Evolutionary conservation across 2,888 invertebrate species (phyloP), one percentile per base, ranked within the genome.

Genomic region (Thalpophila matura): DNA sequence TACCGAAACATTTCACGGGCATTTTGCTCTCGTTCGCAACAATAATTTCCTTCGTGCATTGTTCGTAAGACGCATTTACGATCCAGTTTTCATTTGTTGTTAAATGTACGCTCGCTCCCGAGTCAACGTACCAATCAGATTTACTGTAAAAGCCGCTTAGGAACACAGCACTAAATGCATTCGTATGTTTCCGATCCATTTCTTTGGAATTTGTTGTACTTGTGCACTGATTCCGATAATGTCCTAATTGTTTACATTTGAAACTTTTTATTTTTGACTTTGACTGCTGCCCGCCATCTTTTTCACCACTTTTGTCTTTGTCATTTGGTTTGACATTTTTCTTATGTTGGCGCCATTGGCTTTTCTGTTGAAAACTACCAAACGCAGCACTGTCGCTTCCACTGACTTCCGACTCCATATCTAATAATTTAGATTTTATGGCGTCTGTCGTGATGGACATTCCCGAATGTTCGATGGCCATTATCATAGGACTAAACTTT

Each of bases 51-150:
- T 60, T n/a, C n/a, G n/a, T 50, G 7, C 29, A 3, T 6, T 18
- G 26, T 0, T 46, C 33, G 7, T 16, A 12, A 0, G 55, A 49
- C 0, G 20, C 38, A 56, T 74, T 60, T 29, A 27, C 4, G 0
- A 75, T 24, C 47, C 56, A 63, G 24, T 35, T 0, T 54, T 56
- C 12, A 16, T 53, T 56, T 3, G 58, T 10, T 4, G 61, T 62
- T 10, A 67, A 18, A 22, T 61, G 66, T 5, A 5, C 26, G 18
- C 65, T 63, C 0, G 63, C 60, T 1, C 63, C 57, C 0, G 59
- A 69, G 26, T 81, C 77, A 1, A 79, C 31, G 42, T 78, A 79
- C 74, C 71, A 78, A n/a, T 75, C 74, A 1, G n/a, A 33, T 38
- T 62, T 61, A 12, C 20, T 59, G 16, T 45, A 80, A 5, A 38